Base-by-base conservation (phyloP, 2,888 invertebrate species). In the Mystacides longicornis region DNA sequence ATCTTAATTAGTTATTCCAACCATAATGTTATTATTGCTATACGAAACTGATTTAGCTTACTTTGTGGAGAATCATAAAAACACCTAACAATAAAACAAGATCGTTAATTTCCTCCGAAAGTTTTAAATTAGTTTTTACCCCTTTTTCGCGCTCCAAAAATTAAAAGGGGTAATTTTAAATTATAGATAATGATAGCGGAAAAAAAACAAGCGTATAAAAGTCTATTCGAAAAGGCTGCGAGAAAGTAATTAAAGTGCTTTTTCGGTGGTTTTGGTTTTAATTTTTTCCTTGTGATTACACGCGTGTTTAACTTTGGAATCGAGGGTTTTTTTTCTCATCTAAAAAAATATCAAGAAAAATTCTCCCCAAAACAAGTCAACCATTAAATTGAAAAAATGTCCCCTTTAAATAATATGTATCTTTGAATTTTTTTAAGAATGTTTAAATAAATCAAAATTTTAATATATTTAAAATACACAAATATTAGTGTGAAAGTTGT, bases 91-190 rank as follows among this genome's bases (percentile, higher is more conserved):
- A 61, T 61, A 61, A 61, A 61, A 61, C 59, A 61, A 61, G 59
- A 61, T 57, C 61, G 59, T 61, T 61, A 59, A 61, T 61, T 61
- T 59, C 56, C 52, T 54, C 61, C 37, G 37, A 49, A 61, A 61
- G 59, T 61, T 61, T 61, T 61, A 61, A 61, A 61, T 61, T 61
- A 61, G 61, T 61, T 61, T 61, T 57, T 57, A 61, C 61, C 61
- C 61, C 57, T 61, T 61, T 61, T 59, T 57, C 59, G 57, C 59
- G 57, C 59, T 54, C 61, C 56, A 59, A 53, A 59, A 59, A 59
- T 57, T 56, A 57, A 61, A 55, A 59, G 59, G 61, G 61, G 61
- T 55, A 59, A 59, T 61, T 61, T 61, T 56, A 57, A 61, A 61
- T 61, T 61, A 61, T 59, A 59, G 61, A 61, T 61, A 61, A 61